Evolutionary conservation across 1,140 invertebrate species (phyloP).

Genomic region (Octopus sinensis): DNA sequence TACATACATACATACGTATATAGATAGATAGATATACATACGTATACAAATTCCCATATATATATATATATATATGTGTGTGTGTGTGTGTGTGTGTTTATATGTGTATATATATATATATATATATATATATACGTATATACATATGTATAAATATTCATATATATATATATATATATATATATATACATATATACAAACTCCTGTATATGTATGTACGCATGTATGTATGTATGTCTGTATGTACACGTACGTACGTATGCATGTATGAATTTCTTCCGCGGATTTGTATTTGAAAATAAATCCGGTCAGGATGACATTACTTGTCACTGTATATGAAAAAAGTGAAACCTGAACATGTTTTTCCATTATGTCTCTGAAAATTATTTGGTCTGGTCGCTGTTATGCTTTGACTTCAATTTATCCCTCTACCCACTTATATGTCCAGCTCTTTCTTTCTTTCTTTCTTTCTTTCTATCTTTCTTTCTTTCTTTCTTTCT

Average conservation of each 20-base stretch:
- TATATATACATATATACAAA: not conserved
- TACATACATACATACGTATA: not conserved
- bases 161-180: too few relatives aligned
- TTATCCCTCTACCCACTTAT: too few relatives aligned
- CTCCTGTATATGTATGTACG: not conserved
- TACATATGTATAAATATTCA: not conserved
- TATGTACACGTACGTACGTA: not conserved
- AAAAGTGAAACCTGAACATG: not conserved
- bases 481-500: too few relatives aligned
- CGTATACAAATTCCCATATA: not conserved
- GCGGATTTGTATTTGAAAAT: too few relatives aligned
- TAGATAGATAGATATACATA: not conserved
- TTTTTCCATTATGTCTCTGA: too few relatives aligned
- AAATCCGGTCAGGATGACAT: not conserved
- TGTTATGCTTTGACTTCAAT: too few relatives aligned
- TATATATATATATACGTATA: not conserved
- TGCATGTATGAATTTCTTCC: not conserved
- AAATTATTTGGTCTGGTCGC: too few relatives aligned
- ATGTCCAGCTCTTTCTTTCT: too few relatives aligned
- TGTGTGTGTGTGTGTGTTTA: not conserved
- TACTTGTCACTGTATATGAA: not conserved
- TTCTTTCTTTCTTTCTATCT: too few relatives aligned
- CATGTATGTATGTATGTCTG: not conserved
- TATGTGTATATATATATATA: too few relatives aligned
- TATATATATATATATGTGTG: not conserved